Base-by-base conservation (phyloP, 2,797 vertebrate genomes). In the Phaenicophaeus curvirostris region DNA sequence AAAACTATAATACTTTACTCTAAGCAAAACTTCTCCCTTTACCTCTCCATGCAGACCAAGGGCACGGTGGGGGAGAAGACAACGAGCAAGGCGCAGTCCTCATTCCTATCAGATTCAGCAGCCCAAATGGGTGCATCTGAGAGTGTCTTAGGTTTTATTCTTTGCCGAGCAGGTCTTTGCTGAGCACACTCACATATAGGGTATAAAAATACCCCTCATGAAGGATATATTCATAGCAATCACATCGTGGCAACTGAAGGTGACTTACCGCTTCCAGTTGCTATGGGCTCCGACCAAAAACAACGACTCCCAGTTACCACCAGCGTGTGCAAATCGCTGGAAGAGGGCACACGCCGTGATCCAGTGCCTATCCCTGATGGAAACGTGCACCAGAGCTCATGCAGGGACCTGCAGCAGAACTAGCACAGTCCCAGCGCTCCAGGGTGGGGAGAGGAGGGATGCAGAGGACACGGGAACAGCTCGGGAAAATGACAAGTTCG, bases 61-160 rank as follows among this genome's bases (percentile, higher is more conserved):
- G 23, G 25, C 20, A 35, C 0, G 10, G 50, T 6, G 20, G 14
- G 17, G 18, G 48, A 4, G 12, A 16, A n/a, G 13, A 20, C 8
- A 27, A 30, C 11, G 39, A 46, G 41, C 39, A 17, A 63, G 57
- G 68, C 15, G 15, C 39, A 37, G 30, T 13, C 27, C 61, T 35
- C 35, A 39, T 42, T 33, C 66, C 23, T 15, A 3, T 2, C 46
- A 16, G 30, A 15, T 11, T 4, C 4, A 14, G 23, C 39, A 66
- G 53, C 67, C 25, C 15, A 8, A n/a, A 11, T 0, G 8, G 25
- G 17, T 14, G 31, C 2, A 0, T 15, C 25, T 24, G 3, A 16
- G 27, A 1, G 53, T 9, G 9, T 46, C 66, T 35, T 57, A 25
- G 37, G 5, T 24, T 25, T 19, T 8, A 51, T n/a, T 33, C 61